A percentile compares a stretch with the other conserved stretches of the same genome.
Conservation (phyloP, 2,113 vertebrate species). For the Cromileptes altivelis region DNA sequence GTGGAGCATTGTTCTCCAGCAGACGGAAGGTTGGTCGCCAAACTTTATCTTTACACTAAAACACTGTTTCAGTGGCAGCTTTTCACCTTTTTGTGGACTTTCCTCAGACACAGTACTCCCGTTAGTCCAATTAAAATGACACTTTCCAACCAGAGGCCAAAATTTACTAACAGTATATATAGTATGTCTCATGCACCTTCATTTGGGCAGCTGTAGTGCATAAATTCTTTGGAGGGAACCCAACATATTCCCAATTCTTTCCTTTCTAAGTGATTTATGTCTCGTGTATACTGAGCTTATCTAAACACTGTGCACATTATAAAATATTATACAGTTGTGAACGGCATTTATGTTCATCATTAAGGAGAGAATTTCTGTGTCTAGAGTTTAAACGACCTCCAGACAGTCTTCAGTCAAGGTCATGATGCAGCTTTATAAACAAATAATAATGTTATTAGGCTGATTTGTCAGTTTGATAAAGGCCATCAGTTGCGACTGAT, state of each 20-base stretch:
- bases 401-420: constrained; percentile 4
- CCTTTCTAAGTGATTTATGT: constrained; percentile 57
- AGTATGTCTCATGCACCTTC: constrained; percentile 22
- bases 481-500: constrained; percentile 65
- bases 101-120: constrained; percentile 34
- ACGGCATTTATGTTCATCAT: constrained; percentile 11
- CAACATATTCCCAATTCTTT: constrained; percentile 55
- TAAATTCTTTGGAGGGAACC: constrained; percentile 47
- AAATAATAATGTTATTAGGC: background rate
- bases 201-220: constrained; percentile 60
- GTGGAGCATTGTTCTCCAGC: constrained; percentile 26
- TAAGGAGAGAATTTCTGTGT: constrained; percentile 10
- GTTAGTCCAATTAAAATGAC: constrained; percentile 40
- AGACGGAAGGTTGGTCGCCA: constrained; percentile 17
- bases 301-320: constrained; percentile 33
- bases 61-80: constrained; percentile 1
- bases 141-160: constrained; percentile 29
- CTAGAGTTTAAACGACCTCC: background rate
- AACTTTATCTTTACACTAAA: constrained; percentile 13
- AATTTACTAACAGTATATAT: constrained; percentile 43
- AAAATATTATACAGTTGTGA: constrained; percentile 19
- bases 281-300: constrained; percentile 10
- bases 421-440: background rate
- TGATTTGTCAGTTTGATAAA: constrained; percentile 9
- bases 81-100: constrained; percentile 30